Percentiles rank a stretch among this genome's conserved stretches.
Evolutionary conservation across 1,140 invertebrate genomes (phyloP).

Genomic region (Drosophila bipectinata): DNA sequence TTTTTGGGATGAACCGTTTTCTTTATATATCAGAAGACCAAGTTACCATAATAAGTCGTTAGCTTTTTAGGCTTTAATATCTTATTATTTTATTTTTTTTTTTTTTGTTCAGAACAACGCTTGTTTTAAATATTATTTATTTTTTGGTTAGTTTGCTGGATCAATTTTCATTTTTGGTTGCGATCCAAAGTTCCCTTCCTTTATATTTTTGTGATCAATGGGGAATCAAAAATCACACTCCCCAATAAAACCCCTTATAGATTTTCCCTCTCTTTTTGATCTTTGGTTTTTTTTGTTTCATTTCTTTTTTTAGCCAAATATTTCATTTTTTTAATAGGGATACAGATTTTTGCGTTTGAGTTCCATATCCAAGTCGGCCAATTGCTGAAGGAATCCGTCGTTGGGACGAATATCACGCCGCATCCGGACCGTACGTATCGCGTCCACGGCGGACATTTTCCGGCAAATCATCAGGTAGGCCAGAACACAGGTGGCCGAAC

Average conservation of each 20-base stretch:
- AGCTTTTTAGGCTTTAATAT: constrained; percentile 60
- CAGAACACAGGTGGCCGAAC: constrained; percentile 91
- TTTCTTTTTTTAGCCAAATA: background rate
- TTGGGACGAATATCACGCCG: constrained; percentile 91
- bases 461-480: constrained; percentile 93
- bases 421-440: constrained; percentile 88
- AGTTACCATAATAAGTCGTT: constrained; percentile 77
- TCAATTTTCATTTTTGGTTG: background rate
- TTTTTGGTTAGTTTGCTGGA: constrained; percentile 33
- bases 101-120: constrained; percentile 42
- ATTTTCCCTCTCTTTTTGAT: constrained; percentile 3
- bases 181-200: constrained; percentile 3
- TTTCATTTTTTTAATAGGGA: constrained; percentile 56
- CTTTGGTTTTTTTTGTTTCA: constrained; percentile 30
- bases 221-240: background rate
- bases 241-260: background rate
- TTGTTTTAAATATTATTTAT: constrained; percentile 27
- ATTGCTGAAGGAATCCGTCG: constrained; percentile 91
- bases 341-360: constrained; percentile 85
- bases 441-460: constrained; percentile 90
- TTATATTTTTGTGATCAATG: background rate
- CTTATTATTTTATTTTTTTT: constrained; percentile 28
- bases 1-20: constrained; percentile 50
- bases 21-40: constrained; percentile 68
- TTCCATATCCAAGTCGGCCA: constrained; percentile 89